Evolutionary conservation across 2,113 vertebrate genomes (phyloP), one percentile per base, ranked within the genome.

Genomic region (Trochalopteron elliotii): DNA sequence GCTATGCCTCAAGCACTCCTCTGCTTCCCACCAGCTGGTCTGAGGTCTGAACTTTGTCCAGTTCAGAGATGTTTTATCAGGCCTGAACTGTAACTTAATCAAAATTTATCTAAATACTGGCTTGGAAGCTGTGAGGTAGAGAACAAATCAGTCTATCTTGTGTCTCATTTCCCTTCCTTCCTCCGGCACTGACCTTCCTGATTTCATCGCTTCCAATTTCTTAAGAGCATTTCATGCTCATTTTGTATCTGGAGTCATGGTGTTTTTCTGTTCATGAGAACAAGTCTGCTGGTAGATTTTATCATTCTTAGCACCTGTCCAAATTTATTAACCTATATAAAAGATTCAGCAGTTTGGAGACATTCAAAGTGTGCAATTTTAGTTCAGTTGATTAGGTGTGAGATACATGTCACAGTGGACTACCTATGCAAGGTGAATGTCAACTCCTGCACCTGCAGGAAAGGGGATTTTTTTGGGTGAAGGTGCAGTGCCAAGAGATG

Each of bases 241-340:
- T 94, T 75, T 89, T 52, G 4, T 15, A 13, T 83, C 23, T 31
- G 50, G n/a, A 68, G 39, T 35, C 1, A 0, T 49, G 4, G 2
- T 0, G 1, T 3, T 31, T 31, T 78, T 33, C 57, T 35, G 10
- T 15, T 87, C 40, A 27, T 35, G n/a, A 80, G 42, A 28, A 28
- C 7, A 77, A 70, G 8, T 50, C 55, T 86, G 50, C 40, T 64
- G 12, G 44, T 94, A 79, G 80, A 78, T 61, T 49, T 10, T 37
- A 59, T 67, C 79, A 70, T 75, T 93, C 95, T 88, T 95, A 92
- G 15, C 93, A 96, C 75, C 90, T 88, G 83, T 60, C 82, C 42
- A 70, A 77, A 64, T 86, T 88, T 94, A 83, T 92, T 94, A 77
- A 35, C 25, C 52, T 64, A 9, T 68, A 78, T 88, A 81, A 90